phyloP scores from a whole-genome alignment of 23 tunicate genomes.

The Aplidium turbinatum region DNA sequence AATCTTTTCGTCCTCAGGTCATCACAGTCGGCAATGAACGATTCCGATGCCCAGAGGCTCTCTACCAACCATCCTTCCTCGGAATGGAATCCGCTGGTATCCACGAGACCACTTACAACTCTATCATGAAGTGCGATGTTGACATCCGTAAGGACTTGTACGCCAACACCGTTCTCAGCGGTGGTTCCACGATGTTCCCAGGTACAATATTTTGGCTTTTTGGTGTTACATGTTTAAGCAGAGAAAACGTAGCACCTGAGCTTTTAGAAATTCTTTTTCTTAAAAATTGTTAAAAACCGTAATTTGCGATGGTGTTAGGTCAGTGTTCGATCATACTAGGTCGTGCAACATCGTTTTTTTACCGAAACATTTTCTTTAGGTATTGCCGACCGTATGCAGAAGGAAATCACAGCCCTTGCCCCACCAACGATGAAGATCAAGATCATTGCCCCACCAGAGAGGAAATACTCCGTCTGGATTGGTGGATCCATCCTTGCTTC shows the following conservation, averaged over 20 bases:
- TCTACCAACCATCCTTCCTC: conserved; percentile 94
- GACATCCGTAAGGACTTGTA: conserved; percentile 96
- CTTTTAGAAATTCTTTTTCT: too few relatives aligned
- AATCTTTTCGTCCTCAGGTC: conserved; percentile 48
- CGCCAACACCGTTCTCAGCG: conserved; percentile 92
- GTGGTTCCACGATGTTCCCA: conserved; percentile 98
- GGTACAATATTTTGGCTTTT: too few relatives aligned
- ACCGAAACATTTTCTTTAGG: conserved; percentile 11
- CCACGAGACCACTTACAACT: conserved; percentile 92
- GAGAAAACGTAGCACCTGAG: too few relatives aligned
- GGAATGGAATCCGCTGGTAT: conserved; percentile 96
- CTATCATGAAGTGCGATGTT: conserved; percentile 95
- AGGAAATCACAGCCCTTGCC: conserved; percentile 46
- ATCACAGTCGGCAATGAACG: conserved; percentile 94
- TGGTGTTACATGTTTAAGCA: too few relatives aligned
- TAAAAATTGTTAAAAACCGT: not conserved
- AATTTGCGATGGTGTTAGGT: not conserved
- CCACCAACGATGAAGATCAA: conserved; percentile 46
- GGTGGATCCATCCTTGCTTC: conserved; percentile 52
- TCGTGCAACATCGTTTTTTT: too few relatives aligned
- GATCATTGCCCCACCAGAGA: conserved; percentile 48
- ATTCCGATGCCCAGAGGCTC: conserved; percentile 96
- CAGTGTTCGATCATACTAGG: too few relatives aligned
- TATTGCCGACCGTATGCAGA: conserved; percentile 49
- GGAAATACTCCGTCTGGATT: conserved; percentile 49